Evolutionary conservation across 1,140 invertebrate species (phyloP).

Genomic region (Leptinotarsa defecta): DNA sequence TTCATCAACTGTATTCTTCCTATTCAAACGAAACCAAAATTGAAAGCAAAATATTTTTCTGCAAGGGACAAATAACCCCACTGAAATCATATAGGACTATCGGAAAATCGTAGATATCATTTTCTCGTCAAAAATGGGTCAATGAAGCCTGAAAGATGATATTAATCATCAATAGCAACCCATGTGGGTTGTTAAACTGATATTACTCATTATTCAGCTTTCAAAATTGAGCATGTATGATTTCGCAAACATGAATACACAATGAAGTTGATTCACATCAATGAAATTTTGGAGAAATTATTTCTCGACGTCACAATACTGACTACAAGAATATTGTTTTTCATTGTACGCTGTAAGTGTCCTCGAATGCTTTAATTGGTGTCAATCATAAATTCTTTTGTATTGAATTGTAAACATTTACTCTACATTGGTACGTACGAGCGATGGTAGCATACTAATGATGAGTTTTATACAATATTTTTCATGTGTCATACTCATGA

Average conservation of each 20-base stretch:
- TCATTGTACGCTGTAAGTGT: not conserved
- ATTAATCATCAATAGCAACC: not conserved
- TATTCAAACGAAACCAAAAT: no score
- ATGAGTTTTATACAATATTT: not conserved
- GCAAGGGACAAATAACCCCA: no score
- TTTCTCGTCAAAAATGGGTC: no score
- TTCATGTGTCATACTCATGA: no score
- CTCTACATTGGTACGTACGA: not conserved
- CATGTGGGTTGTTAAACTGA: not conserved
- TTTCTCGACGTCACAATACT: not conserved
- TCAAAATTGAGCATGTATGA: not conserved
- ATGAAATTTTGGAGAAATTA: slow-evolving; percentile 6
- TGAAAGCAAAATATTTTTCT: no score
- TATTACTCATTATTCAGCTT: slow-evolving; percentile 4
- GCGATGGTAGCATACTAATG: not conserved
- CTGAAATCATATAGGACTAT: no score
- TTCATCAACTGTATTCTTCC: no score
- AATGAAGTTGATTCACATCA: slow-evolving; percentile 6
- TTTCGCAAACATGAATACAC: slow-evolving; percentile 8
- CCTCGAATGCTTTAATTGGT: not conserved
- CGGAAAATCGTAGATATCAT: no score
- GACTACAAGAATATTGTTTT: not conserved
- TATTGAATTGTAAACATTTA: slow-evolving; percentile 1
- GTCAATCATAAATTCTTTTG: slow-evolving; percentile 8
- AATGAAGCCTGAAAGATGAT: no score